Evolutionary conservation across 2,888 invertebrate species (phyloP).

Genomic region (Ephialtes manifestator): DNA sequence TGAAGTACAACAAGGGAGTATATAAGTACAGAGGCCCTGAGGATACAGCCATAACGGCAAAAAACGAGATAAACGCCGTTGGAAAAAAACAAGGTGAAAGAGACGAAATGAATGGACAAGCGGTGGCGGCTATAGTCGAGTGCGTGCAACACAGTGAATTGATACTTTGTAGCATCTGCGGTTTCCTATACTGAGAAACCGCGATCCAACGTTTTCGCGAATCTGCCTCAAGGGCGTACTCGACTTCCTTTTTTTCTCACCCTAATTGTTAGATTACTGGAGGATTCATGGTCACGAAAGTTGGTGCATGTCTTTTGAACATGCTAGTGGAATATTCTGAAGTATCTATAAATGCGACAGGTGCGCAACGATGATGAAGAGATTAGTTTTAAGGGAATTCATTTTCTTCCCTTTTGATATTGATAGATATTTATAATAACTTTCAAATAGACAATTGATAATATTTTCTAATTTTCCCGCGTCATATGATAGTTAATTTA

Average conservation of each 20-base stretch:
- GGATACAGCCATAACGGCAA: not conserved
- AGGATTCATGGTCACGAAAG: conserved; percentile 22
- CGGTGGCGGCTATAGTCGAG: conserved; percentile 18
- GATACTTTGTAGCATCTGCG: conserved; percentile 61
- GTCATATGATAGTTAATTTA: too few relatives aligned
- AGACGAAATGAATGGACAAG: not conserved
- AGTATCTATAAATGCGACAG: too few relatives aligned
- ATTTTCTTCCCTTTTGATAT: too few relatives aligned
- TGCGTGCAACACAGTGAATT: conserved; percentile 59
- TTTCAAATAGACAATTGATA: too few relatives aligned
- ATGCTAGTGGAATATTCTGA: too few relatives aligned
- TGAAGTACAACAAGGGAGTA: not conserved
- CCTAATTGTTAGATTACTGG: conserved; percentile 30
- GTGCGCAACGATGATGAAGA: too few relatives aligned
- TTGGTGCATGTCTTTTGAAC: not conserved
- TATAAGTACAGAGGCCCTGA: not conserved
- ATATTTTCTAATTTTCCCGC: too few relatives aligned
- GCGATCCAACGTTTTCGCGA: conserved; percentile 35
- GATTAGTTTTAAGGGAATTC: too few relatives aligned
- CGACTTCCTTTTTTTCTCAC: conserved; percentile 18
- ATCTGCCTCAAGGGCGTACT: conserved; percentile 20
- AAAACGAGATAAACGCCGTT: not conserved
- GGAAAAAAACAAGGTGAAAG: not conserved
- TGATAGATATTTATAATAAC: too few relatives aligned
- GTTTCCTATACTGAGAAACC: conserved; percentile 56